These are phyloP conservation scores for Lysandra coridon DNA, from an alignment of 2,888 invertebrate species.

Conservation along the genomic window DNA sequence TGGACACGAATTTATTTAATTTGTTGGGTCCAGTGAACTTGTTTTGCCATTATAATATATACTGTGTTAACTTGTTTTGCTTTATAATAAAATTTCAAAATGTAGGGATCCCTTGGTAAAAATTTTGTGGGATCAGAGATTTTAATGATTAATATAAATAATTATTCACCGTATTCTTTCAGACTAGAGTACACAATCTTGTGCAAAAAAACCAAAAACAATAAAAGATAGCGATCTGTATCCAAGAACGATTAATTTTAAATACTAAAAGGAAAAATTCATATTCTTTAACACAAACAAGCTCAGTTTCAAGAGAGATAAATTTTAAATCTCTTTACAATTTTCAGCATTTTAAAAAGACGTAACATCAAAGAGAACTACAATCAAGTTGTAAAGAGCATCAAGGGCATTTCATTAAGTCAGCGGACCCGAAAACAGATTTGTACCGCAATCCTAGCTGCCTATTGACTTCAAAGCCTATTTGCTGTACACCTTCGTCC, in stretches of 20 bases:
- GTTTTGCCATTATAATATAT: neutral
- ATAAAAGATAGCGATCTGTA: too few species aligned
- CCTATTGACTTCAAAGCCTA: constrained; percentile 52
- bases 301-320: neutral
- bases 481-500: constrained; percentile 54
- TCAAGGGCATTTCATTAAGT: constrained; percentile 53
- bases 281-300: neutral
- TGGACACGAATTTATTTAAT: neutral
- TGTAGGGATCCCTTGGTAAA: too few species aligned
- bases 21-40: neutral
- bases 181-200: too few species aligned
- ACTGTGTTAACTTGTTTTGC: neutral
- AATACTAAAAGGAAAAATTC: neutral
- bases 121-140: too few species aligned
- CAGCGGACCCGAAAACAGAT: constrained; percentile 55
- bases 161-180: too few species aligned
- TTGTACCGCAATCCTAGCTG: constrained; percentile 50
- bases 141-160: too few species aligned
- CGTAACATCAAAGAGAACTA: constrained; percentile 28
- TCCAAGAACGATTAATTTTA: neutral
- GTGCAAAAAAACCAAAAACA: too few species aligned
- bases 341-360: neutral
- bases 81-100: neutral
- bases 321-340: neutral
- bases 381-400: constrained; percentile 36